A percentile compares a stretch with the other conserved stretches of the same genome.
These are phyloP conservation scores for Merodon equestris DNA, from an alignment of 2,888 invertebrate species.

Conservation along the genomic window DNA sequence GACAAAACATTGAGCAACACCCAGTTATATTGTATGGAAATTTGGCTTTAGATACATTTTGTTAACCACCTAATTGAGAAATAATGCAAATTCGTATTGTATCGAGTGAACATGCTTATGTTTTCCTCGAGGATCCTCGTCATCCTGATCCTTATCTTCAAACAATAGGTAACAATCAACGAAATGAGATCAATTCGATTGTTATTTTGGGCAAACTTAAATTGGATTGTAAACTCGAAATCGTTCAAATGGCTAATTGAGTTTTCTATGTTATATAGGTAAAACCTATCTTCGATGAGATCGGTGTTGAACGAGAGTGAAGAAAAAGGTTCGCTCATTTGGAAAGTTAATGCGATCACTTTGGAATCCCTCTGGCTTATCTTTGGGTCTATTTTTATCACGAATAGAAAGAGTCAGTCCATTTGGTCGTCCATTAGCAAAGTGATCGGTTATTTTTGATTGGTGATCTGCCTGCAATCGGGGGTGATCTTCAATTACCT, in stretches of 20 bases:
- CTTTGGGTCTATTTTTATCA: constrained; percentile 35
- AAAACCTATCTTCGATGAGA: constrained; percentile 37
- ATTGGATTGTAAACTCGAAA: constrained; percentile 49
- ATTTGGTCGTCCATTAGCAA: constrained; percentile 46
- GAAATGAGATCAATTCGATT: constrained; percentile 61
- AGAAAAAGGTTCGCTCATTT: constrained; percentile 62
- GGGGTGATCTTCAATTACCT: constrained; percentile 56
- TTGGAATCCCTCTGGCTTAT: constrained; percentile 49
- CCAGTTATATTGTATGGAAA: constrained; percentile 22
- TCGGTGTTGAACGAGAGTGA: constrained; percentile 11
- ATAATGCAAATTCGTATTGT: constrained; percentile 57
- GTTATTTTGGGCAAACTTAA: constrained; percentile 41
- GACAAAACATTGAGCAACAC: constrained; percentile 46
- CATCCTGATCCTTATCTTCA: constrained; percentile 29
- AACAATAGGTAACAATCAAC: constrained; percentile 60
- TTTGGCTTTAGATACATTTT: neutral
- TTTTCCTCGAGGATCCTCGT: constrained; percentile 43
- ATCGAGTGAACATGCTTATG: constrained; percentile 25
- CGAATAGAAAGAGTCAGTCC: constrained; percentile 16
- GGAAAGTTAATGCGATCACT: constrained; percentile 70
- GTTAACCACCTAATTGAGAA: constrained; percentile 11
- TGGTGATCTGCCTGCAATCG: constrained; percentile 32
- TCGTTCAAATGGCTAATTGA: constrained; percentile 59
- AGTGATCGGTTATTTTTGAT: constrained; percentile 4
- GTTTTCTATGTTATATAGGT: constrained; percentile 35